Evolutionary conservation across 2,888 invertebrate species (phyloP).

Genomic region (Luperina testacea): DNA sequence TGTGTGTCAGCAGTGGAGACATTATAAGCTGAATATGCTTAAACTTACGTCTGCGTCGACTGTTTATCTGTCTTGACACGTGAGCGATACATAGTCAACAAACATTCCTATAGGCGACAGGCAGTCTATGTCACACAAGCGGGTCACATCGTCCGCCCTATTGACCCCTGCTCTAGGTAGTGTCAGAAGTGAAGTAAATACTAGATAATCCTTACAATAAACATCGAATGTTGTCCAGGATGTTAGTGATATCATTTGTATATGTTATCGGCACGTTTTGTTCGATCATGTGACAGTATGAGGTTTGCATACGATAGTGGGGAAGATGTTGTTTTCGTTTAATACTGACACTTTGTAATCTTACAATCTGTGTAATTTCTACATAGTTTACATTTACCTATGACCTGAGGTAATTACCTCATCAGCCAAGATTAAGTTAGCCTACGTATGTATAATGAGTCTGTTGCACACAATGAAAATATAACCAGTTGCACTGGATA

Average conservation of each 20-base stretch:
- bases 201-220: conserved; percentile 63
- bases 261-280: conserved; percentile 45
- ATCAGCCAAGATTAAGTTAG: background rate
- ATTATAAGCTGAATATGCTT: too few relatives aligned
- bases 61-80: background rate
- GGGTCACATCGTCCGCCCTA: conserved; percentile 62
- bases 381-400: conserved; percentile 2
- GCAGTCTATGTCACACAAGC: conserved; percentile 74
- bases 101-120: conserved; percentile 71
- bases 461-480: too few relatives aligned
- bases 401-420: background rate
- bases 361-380: background rate
- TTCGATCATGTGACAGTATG: conserved; percentile 35
- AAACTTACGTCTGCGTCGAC: too few relatives aligned
- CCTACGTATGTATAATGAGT: background rate
- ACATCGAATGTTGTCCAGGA: conserved; percentile 39
- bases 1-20: too few relatives aligned
- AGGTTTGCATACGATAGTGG: conserved; percentile 1
- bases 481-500: background rate
- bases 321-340: conserved; percentile 15
- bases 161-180: conserved; percentile 59
- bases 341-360: background rate
- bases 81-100: conserved; percentile 13
- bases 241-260: conserved; percentile 50
- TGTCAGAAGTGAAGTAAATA: conserved; percentile 61